These are phyloP conservation scores for Mya arenaria DNA, from an alignment of 1,140 invertebrate species.

Conservation along the genomic window DNA sequence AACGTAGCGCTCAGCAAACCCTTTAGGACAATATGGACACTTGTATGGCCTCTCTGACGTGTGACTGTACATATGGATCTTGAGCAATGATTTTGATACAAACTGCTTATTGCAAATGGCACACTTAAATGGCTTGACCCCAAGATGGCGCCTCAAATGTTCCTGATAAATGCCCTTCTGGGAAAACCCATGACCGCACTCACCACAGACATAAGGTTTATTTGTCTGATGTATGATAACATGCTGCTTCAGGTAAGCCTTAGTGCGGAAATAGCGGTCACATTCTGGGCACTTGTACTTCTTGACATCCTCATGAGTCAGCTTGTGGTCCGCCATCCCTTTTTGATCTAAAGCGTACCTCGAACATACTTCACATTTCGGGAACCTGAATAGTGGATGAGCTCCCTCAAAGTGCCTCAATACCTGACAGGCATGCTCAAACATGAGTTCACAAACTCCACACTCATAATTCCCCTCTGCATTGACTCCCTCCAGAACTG, in stretches of 20 bases:
- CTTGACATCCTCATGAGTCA: slow-evolving; percentile 20
- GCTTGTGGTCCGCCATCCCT: slow-evolving; percentile 26
- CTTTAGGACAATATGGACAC: slow-evolving; percentile 39
- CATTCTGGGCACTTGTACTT: slow-evolving; percentile 27
- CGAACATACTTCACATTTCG: slow-evolving; percentile 25
- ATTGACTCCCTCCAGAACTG: neutral
- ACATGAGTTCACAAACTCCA: slow-evolving; percentile 43
- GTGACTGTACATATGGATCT: slow-evolving; percentile 43
- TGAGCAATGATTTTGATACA: slow-evolving; percentile 40
- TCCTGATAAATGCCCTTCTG: slow-evolving; percentile 48
- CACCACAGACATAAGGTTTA: slow-evolving; percentile 40
- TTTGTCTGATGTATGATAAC: slow-evolving; percentile 31
- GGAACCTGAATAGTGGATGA: slow-evolving; percentile 10
- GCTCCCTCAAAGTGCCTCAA: slow-evolving; percentile 15
- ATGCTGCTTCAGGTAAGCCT: slow-evolving; percentile 38
- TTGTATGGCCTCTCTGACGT: slow-evolving; percentile 18
- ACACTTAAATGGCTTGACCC: slow-evolving; percentile 49
- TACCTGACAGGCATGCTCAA: slow-evolving; percentile 25
- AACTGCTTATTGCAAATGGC: slow-evolving; percentile 41
- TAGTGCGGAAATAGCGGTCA: slow-evolving; percentile 32
- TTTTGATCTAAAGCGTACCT: slow-evolving; percentile 41
- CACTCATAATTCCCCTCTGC: slow-evolving; percentile 7
- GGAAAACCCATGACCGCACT: slow-evolving; percentile 53
- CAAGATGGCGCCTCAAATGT: slow-evolving; percentile 45
- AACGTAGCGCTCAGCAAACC: slow-evolving; percentile 33